Evolutionary conservation across 2,888 invertebrate species (phyloP).

Genomic region (Gordius sp.): DNA sequence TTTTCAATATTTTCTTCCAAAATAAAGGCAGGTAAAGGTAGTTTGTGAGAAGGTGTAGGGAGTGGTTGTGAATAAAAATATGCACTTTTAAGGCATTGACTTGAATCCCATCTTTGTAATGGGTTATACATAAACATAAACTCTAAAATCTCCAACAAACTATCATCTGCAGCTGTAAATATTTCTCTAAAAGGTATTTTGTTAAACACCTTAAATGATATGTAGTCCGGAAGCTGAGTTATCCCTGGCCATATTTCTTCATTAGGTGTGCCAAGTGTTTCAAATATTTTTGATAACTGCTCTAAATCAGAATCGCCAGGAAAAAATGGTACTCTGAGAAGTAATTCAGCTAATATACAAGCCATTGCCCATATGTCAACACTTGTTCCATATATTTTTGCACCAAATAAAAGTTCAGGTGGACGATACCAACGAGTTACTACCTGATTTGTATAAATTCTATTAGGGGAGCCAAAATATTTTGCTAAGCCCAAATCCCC

Average conservation of each 20-base stretch:
- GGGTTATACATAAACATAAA: conserved; percentile 55
- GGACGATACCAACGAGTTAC: conserved; percentile 54
- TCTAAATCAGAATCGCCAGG: conserved; percentile 90
- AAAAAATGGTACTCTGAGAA: conserved; percentile 47
- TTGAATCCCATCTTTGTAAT: conserved; percentile 37
- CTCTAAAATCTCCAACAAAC: conserved; percentile 53
- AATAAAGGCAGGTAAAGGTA: not conserved
- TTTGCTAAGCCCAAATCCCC: conserved; percentile 97
- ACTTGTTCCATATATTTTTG: conserved; percentile 73
- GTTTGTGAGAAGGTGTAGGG: not conserved
- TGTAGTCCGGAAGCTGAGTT: conserved; percentile 48
- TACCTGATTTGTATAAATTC: conserved; percentile 77
- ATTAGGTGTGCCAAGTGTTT: conserved; percentile 62
- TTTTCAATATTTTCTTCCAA: too few species aligned
- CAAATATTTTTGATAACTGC: conserved; percentile 76
- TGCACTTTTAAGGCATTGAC: not conserved
- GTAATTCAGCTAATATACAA: conserved; percentile 75
- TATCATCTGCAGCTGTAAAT: conserved; percentile 77
- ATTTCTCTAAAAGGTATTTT: conserved; percentile 61
- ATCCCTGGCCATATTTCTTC: conserved; percentile 20
- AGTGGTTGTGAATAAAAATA: conserved; percentile 18
- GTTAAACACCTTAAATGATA: conserved; percentile 61
- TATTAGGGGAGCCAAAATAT: conserved; percentile 76
- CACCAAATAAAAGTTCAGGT: conserved; percentile 80
- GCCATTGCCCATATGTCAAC: conserved; percentile 98